phyloP scores from a whole-genome alignment of 2,113 vertebrate species.

The Gallinago paraguaiae region DNA sequence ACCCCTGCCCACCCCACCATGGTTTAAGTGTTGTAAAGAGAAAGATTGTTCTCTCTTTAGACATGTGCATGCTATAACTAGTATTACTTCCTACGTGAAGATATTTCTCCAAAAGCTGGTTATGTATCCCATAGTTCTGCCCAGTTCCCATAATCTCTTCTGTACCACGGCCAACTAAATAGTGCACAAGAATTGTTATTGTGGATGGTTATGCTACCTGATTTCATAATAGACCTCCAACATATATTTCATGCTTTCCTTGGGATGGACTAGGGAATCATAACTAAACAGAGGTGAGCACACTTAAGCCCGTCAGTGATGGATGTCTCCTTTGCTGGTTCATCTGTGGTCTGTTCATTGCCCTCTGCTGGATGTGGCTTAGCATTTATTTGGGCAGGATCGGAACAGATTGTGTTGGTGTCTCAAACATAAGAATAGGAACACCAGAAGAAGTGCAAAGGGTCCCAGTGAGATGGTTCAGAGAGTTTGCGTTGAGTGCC shows the following conservation, averaged over 20 bases:
- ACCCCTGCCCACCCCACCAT: too few relatives aligned
- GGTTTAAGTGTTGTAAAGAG: background rate
- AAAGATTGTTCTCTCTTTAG: background rate
- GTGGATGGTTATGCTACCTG: background rate
- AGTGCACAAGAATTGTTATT: background rate
- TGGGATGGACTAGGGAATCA: background rate
- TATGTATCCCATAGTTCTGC: background rate
- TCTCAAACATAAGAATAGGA: accelerated
- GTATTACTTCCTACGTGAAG: background rate
- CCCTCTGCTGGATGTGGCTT: background rate
- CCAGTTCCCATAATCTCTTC: background rate
- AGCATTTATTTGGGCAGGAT: background rate
- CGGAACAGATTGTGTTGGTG: background rate
- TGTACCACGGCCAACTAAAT: background rate
- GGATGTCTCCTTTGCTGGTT: background rate
- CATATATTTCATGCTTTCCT: background rate
- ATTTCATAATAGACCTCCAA: background rate
- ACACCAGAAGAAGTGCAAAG: background rate
- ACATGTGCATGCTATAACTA: background rate
- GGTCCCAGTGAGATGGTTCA: background rate
- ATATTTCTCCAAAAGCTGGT: background rate
- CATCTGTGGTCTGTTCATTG: background rate
- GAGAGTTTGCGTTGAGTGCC: background rate
- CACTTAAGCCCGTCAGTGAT: background rate
- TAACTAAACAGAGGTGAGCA: background rate